phyloP scores from a whole-genome alignment of 2,888 invertebrate species.

The Lepidochrysops patricia region DNA sequence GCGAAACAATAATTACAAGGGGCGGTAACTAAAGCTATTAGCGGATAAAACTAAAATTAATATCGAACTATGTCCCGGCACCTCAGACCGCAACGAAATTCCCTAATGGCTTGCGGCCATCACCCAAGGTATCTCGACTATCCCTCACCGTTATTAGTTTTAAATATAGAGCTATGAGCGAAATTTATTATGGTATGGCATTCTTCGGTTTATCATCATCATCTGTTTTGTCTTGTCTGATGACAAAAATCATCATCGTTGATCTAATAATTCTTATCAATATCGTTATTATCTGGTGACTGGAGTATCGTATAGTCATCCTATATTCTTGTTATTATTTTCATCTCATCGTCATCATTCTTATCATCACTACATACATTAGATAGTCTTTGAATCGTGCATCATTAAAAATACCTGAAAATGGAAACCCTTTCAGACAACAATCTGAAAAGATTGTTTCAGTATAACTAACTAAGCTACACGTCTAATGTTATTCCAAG shows the following conservation, averaged over 20 bases:
- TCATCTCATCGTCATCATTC: too few relatives aligned
- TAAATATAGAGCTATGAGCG: background rate
- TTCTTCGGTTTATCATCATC: background rate
- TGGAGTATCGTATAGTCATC: too few relatives aligned
- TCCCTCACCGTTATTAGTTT: background rate
- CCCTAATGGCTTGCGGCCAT: constrained; percentile 15
- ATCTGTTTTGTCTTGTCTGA: background rate
- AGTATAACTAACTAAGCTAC: too few relatives aligned
- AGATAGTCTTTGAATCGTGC: too few relatives aligned
- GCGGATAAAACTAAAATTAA: background rate
- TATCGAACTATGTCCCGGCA: background rate
- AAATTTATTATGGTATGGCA: background rate
- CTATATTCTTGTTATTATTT: too few relatives aligned
- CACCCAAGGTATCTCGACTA: background rate
- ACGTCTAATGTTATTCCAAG: background rate
- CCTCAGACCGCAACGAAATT: constrained; percentile 15
- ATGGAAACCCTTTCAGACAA: too few relatives aligned
- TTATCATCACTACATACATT: too few relatives aligned
- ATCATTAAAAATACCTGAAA: too few relatives aligned
- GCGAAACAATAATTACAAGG: background rate
- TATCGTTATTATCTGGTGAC: too few relatives aligned
- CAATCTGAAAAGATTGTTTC: background rate
- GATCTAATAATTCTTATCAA: too few relatives aligned
- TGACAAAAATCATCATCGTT: too few relatives aligned
- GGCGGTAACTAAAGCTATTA: background rate